Base-by-base conservation (phyloP, 2,113 vertebrate species). In the Aegotheles bennettii region DNA sequence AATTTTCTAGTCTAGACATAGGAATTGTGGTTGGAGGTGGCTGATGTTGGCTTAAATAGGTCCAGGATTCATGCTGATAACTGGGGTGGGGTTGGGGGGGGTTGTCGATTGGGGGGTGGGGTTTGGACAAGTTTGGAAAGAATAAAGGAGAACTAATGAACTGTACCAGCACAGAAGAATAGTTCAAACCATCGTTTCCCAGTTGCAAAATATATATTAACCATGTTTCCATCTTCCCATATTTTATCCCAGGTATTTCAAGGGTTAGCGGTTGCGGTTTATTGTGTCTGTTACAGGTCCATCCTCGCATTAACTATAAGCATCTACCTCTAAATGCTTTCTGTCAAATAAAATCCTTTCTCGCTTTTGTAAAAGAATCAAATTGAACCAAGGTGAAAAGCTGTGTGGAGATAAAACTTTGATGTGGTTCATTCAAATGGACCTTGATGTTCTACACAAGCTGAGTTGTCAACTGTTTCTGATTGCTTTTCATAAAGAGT, bases 211-310 rank as follows among this genome's bases (percentile, higher is more conserved):
- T 18, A 21, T 36, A 82, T 54, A 56, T 63, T 9, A 61, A 31
- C 5, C 14, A 35, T 14, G 2, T 50, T 87, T 61, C 16, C 11
- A 7, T 61, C 20, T 78, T 86, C 38, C 48, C 10, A 73, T 29
- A 35, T 67, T 82, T 82, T 65, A 38, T 77, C 28, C 25, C 1
- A 1, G 6, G 9, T 64, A 18, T 54, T 76, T 78, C 17, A 40
- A 29, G 33, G 31, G 12, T n/a, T 56, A 63, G 42, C 6, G 57
- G 17, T 11, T 1, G 1, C 0, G 0, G 33, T 74, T 79, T 79
- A 4, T 31, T 28, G 11, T 31, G 24, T 54, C 11, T 68, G 0
- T 60, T 65, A 48, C 28, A n/a, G 35, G 16, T 60, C 31, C 20
- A 48, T 10, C 3, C 9, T 68, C 25, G 51, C 8, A 18, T 74